Conservation (phyloP, 1,140 invertebrate genomes). For the Harlomillsia oculata region DNA sequence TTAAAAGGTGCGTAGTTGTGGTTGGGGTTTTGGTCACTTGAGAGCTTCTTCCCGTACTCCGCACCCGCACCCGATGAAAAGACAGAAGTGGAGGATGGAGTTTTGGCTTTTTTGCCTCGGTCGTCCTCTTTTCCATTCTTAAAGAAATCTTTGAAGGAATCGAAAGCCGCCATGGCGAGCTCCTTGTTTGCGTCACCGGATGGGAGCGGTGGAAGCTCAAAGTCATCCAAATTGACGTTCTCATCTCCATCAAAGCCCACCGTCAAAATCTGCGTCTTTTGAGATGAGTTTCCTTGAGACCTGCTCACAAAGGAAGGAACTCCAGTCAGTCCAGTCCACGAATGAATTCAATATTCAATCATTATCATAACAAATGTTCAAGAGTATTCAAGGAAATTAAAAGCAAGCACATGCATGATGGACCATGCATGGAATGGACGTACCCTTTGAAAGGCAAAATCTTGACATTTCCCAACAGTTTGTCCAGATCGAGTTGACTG, state of each 20-base stretch:
- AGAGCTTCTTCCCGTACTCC: no score
- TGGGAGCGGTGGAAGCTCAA: slow-evolving; percentile 6
- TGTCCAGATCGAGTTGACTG: slow-evolving; percentile 20
- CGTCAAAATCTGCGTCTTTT: slow-evolving; percentile 30
- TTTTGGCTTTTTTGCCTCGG: not conserved
- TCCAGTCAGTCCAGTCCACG: not conserved
- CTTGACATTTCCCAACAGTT: slow-evolving; percentile 32
- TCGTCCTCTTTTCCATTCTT: slow-evolving; percentile 8
- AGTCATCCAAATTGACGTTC: slow-evolving; percentile 25
- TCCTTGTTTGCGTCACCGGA: slow-evolving; percentile 7
- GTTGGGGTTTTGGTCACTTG: no score
- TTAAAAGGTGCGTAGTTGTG: no score
- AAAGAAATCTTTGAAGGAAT: slow-evolving; percentile 26
- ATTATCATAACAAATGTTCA: not conserved
- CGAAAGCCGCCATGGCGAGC: slow-evolving; percentile 23
- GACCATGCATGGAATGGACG: not conserved
- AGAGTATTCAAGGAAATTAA: not conserved
- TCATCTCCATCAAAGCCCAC: slow-evolving; percentile 33
- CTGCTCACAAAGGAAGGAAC: not conserved
- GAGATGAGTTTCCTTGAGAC: not conserved
- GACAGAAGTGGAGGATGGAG: no score
- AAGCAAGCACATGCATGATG: no score
- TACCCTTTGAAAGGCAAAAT: slow-evolving; percentile 23
- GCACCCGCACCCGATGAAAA: no score
- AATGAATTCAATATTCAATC: not conserved